Evolutionary conservation across 2,888 invertebrate genomes (phyloP).

Genomic region (Rotaria magnacalcarata): DNA sequence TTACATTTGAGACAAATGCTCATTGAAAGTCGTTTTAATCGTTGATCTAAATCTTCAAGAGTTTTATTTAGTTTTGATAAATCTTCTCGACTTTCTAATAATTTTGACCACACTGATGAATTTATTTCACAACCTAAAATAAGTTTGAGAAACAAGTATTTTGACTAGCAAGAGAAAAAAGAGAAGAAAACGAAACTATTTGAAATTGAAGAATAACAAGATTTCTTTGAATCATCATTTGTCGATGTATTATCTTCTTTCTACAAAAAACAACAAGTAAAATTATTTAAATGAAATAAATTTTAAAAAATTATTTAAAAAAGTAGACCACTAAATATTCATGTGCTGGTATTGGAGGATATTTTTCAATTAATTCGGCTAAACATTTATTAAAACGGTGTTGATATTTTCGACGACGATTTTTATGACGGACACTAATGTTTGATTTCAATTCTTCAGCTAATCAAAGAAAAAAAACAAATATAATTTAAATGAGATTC

Average conservation of each 20-base stretch:
- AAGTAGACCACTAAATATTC: neutral
- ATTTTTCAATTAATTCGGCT: neutral
- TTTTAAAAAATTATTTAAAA: too few relatives aligned
- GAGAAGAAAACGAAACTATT: neutral
- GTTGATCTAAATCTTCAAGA: constrained; percentile 32
- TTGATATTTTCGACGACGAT: constrained; percentile 11
- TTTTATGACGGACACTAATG: neutral
- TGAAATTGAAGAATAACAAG: constrained; percentile 2
- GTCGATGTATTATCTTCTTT: neutral
- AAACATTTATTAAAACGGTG: neutral
- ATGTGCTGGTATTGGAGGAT: constrained; percentile 1
- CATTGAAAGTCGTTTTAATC: constrained; percentile 1
- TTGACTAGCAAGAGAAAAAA: neutral
- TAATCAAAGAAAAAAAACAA: neutral
- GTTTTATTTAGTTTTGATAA: constrained; percentile 11
- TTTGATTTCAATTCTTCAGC: neutral
- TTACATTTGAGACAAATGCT: neutral
- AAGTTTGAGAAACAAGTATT: neutral
- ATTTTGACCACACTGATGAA: neutral
- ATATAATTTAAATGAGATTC: too few relatives aligned
- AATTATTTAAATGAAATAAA: too few relatives aligned
- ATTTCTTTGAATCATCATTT: neutral
- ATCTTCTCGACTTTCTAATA: constrained; percentile 36
- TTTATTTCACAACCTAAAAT: neutral
- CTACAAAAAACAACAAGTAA: neutral